phyloP scores from a whole-genome alignment of 2,888 invertebrate genomes.

The Drepanosiphum platanoidis region DNA sequence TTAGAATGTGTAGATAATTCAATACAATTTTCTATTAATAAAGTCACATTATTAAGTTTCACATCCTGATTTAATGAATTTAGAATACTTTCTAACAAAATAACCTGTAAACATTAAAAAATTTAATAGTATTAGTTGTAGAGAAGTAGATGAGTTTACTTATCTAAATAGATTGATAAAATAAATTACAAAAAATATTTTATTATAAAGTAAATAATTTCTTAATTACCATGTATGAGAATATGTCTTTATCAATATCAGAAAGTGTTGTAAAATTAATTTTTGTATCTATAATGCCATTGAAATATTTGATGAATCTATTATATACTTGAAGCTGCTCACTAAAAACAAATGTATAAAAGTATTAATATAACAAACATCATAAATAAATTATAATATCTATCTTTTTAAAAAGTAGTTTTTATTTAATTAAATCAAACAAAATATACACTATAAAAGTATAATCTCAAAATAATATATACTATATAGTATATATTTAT shows the following conservation, averaged over 20 bases:
- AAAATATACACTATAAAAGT: neutral
- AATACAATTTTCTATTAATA: slow-evolving; percentile 44
- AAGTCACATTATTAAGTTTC: slow-evolving; percentile 23
- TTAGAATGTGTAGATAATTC: slow-evolving; percentile 39
- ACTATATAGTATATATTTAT: too few relatives aligned
- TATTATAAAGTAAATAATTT: neutral
- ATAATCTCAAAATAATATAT: too few relatives aligned
- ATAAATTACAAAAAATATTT: neutral
- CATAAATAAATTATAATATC: neutral
- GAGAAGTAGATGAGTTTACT: neutral
- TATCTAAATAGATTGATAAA: neutral
- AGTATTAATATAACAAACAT: neutral
- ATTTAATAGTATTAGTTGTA: too few relatives aligned
- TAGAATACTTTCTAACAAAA: slow-evolving; percentile 56
- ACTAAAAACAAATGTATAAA: slow-evolving; percentile 29
- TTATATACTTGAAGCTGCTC: slow-evolving; percentile 23
- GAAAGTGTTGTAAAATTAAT: slow-evolving; percentile 36
- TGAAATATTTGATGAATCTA: slow-evolving; percentile 25
- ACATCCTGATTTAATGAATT: slow-evolving; percentile 39
- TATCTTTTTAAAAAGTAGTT: neutral
- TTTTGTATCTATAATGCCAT: slow-evolving; percentile 37
- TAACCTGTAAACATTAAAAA: slow-evolving; percentile 43
- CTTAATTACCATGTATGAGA: slow-evolving; percentile 52
- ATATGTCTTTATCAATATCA: slow-evolving; percentile 15
- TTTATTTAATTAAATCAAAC: neutral